Base-by-base conservation (phyloP, 2,888 invertebrate genomes). In the Pelosia muscerda region DNA sequence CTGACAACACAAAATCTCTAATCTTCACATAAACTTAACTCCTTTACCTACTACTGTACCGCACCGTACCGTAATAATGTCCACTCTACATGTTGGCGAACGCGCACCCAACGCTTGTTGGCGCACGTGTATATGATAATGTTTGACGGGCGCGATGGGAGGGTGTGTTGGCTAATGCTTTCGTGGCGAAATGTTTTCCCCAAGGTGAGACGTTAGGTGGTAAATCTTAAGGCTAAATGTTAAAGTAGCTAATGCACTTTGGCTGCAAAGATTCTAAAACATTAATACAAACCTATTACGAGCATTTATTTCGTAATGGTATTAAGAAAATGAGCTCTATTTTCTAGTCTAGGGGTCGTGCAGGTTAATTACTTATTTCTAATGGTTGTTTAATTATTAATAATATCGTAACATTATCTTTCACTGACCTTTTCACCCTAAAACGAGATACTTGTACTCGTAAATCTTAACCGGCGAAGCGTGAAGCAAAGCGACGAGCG, bases 401-500 rank as follows among this genome's bases (percentile, higher is more conserved):
- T 49, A 49, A 61, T n/a, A 61, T 49, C 38, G 25, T 25, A 61
- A 61, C 26, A 19, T 49, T 26, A 38, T 26, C 26, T 49, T 61
- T 49, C 28, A 28, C 10, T 23, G 28, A 26, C 19, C 38, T 38
- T n/a, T 63, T n/a, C n/a, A 38, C 23, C 55, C 23, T 25, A 25
- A 55, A 38, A 38, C 53, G 31, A 11, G 34, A 19, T 49, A 2
- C 26, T 19, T 28, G 8, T 13, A 63, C 25, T n/a, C 55, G 55
- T n/a, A 56, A 63, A 63, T 63, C 19, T 26, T 34, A 54, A 34
- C 1, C 26, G 54, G 13, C 63, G 54, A 15, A 63, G 54, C 63
- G 23, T 54, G 63, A 63, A 63, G 31, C 23, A 23, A 23, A n/a
- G 54, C 31, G 54, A 54, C n/a, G 54, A 34, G 31, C 54, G 31